These are phyloP conservation scores for Pelecanus crispus DNA, from an alignment of 2,113 vertebrate species.

Conservation along the genomic window DNA sequence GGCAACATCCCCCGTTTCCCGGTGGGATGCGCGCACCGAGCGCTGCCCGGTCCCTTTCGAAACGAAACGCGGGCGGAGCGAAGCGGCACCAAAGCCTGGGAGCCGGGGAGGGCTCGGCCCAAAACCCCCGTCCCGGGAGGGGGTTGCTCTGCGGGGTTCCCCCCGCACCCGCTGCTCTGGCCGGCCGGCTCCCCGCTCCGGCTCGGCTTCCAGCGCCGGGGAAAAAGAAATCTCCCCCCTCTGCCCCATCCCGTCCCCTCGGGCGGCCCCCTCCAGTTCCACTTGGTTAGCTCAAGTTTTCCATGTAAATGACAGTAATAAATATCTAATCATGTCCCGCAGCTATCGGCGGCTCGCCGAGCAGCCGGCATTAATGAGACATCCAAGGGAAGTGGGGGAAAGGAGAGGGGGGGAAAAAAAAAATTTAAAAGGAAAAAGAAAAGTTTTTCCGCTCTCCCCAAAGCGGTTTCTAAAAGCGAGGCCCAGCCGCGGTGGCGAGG, in stretches of 20 bases:
- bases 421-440: not conserved
- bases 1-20: not conserved
- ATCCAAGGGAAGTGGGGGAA: not conserved
- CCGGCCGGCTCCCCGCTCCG: not conserved
- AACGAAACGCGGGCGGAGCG: not conserved
- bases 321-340: slow-evolving; percentile 88
- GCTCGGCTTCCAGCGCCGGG: not conserved
- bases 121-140: rapidly evolving
- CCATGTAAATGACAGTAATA: slow-evolving; percentile 81
- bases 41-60: not conserved
- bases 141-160: not conserved
- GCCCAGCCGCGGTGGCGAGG: no score
- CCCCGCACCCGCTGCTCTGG: not conserved
- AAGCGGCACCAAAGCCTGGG: not conserved
- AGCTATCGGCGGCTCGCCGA: slow-evolving; percentile 67
- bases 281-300: slow-evolving; percentile 77
- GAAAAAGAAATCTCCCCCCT: not conserved
- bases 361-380: slow-evolving; percentile 66
- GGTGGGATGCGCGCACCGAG: not conserved
- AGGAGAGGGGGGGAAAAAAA: no score
- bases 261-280: slow-evolving; percentile 64
- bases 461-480: not conserved
- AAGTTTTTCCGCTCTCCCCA: not conserved
- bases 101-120: not conserved
- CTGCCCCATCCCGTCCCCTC: not conserved